Evolutionary conservation across 2,888 invertebrate genomes (phyloP), one percentile per base, ranked within the genome.

Genomic region (Tetragonisca angustula): DNA sequence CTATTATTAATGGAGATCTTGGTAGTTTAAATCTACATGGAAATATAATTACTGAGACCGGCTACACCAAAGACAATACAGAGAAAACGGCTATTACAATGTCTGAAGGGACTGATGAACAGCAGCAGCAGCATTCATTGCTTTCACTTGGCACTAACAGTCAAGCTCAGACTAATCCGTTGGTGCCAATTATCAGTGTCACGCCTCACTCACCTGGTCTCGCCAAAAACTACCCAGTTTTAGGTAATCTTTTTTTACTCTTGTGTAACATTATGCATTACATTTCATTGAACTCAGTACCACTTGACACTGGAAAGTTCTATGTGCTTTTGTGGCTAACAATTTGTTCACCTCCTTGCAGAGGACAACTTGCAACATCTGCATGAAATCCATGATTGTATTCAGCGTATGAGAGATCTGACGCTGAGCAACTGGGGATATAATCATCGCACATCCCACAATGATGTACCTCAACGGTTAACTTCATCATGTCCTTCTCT

Each of bases 131-230:
- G 89, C 91, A 91, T 82, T 84, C 88, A 24, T 76, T 90, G 83
- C 87, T 90, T 71, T 49, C 87, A 76, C 88, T 92, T 73, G 90
- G 90, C 88, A 89, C 91, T 84, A 91, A 88, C 76, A 87, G 87
- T 80, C 91, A 88, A 88, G 89, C 88, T 83, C 93, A 92, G 89
- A 91, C 92, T 82, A 93, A 92, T 92, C 94, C 96, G 77, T 94
- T 97, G 94, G 97, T 97, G 93, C 98, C 98, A 84, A 98, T 97
- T 80, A 98, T 98, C 93, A 98, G 97, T 95, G 98, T 98, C 87
- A 98, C 98, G 80, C 98, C 98, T 24, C 98, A 98, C 94, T 98
- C 98, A 88, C 98, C 98, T 19, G 97, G 97, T 83, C 88, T 94
- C 85, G 96, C 96, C 87, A 97, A 96, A 90, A 96, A 96, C 90